These are phyloP conservation scores for Cirrhinus mrigala DNA, from an alignment of 2,797 vertebrate species.

Conservation along the genomic window DNA sequence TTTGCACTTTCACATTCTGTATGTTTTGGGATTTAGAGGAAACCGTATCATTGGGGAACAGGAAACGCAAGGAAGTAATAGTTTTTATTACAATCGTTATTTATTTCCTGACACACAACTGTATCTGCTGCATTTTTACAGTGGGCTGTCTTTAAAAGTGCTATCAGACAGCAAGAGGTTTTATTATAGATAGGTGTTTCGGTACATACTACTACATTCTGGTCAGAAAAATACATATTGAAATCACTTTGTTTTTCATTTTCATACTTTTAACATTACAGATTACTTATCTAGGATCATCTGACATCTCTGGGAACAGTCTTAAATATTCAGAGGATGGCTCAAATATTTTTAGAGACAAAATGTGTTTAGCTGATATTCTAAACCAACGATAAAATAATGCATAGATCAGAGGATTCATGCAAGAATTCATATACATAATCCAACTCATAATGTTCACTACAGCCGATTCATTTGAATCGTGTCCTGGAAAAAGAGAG, in stretches of 20 bases:
- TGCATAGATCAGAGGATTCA: slow-evolving; percentile 72
- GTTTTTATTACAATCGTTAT: neutral
- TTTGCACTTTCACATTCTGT: neutral
- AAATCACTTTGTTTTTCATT: neutral
- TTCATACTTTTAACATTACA: neutral
- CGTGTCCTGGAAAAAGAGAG: slow-evolving; percentile 1
- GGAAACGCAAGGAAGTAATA: neutral
- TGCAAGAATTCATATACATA: slow-evolving; percentile 65
- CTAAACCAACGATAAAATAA: slow-evolving; percentile 72
- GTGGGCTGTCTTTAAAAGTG: neutral
- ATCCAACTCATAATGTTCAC: slow-evolving; percentile 61
- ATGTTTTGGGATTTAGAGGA: neutral
- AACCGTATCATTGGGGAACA: neutral
- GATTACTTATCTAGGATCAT: neutral
- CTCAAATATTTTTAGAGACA: slow-evolving; percentile 57
- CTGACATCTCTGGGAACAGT: neutral
- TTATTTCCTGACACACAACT: neutral
- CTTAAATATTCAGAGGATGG: slow-evolving; percentile 15
- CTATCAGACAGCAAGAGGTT: neutral
- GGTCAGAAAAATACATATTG: neutral
- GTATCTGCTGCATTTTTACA: neutral
- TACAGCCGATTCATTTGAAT: slow-evolving; percentile 6
- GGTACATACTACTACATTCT: neutral
- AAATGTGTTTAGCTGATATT: slow-evolving; percentile 63
- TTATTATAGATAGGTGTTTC: neutral